phyloP scores from a whole-genome alignment of 2,888 invertebrate genomes.

The Acanthosepion esculentum region DNA sequence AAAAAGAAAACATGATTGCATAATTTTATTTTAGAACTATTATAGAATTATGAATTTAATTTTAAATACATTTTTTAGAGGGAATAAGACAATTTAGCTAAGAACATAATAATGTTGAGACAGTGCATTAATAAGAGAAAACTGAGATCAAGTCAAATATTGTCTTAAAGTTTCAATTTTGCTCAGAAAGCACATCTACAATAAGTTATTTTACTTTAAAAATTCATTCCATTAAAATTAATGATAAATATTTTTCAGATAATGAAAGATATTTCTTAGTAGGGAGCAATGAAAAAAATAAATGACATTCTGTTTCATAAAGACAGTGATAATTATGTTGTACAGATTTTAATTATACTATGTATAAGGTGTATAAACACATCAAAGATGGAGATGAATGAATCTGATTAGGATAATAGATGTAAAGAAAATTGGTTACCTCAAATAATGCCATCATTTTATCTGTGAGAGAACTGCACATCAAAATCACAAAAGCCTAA shows the following conservation, averaged over 20 bases:
- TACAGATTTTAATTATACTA: neutral
- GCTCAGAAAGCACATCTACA: neutral
- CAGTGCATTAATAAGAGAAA: neutral
- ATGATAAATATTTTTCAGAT: neutral
- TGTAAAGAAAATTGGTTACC: neutral
- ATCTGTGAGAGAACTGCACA: neutral
- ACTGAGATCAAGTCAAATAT: neutral
- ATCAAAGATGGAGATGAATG: neutral
- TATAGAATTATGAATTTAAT: too few relatives aligned
- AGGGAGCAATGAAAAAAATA: neutral
- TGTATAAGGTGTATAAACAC: neutral
- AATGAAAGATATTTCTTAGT: neutral
- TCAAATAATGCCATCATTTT: neutral
- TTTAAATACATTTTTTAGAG: too few relatives aligned
- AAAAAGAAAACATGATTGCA: neutral
- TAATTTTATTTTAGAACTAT: neutral
- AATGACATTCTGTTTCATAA: neutral
- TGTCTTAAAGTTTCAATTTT: neutral
- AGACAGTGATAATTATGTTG: neutral
- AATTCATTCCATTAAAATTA: neutral
- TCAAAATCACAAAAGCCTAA: neutral
- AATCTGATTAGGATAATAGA: neutral
- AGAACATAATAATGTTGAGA: too few relatives aligned
- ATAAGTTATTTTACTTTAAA: neutral
- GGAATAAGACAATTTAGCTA: too few relatives aligned